These are phyloP conservation scores for Sibirionetta formosa DNA, from an alignment of 2,797 vertebrate species.

Conservation along the genomic window DNA sequence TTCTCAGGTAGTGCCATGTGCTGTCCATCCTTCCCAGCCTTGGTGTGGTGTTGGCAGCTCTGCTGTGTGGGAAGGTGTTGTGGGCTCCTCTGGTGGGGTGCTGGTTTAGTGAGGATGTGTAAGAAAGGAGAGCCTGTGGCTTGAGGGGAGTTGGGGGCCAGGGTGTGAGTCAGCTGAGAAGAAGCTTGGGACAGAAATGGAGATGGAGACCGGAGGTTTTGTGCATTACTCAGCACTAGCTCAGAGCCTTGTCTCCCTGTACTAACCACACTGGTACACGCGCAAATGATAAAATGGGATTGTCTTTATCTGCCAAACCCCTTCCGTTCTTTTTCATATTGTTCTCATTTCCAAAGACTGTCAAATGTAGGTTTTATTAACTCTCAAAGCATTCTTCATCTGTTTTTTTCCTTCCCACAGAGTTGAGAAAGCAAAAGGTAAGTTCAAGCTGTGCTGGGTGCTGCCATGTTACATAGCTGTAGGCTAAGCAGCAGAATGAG, in stretches of 20 bases:
- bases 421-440: background rate
- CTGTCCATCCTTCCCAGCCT: fast-evolving
- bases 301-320: background rate
- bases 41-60: fast-evolving
- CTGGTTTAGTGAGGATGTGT: fast-evolving
- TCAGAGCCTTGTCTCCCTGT: fast-evolving
- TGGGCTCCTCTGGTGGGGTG: fast-evolving
- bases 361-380: background rate
- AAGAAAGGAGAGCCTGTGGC: fast-evolving
- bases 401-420: background rate
- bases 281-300: fast-evolving
- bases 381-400: background rate
- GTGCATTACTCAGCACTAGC: background rate
- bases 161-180: background rate
- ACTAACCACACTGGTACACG: background rate
- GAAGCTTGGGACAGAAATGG: background rate
- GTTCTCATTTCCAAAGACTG: background rate
- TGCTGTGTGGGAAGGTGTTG: background rate
- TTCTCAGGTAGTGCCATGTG: background rate
- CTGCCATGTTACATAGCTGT: fast-evolving
- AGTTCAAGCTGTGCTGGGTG: fast-evolving
- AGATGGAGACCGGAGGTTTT: background rate
- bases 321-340: fast-evolving
- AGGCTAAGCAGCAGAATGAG: background rate
- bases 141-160: background rate